Base-by-base conservation (phyloP, 2,113 vertebrate species). In the Hipposideros armiger region DNA sequence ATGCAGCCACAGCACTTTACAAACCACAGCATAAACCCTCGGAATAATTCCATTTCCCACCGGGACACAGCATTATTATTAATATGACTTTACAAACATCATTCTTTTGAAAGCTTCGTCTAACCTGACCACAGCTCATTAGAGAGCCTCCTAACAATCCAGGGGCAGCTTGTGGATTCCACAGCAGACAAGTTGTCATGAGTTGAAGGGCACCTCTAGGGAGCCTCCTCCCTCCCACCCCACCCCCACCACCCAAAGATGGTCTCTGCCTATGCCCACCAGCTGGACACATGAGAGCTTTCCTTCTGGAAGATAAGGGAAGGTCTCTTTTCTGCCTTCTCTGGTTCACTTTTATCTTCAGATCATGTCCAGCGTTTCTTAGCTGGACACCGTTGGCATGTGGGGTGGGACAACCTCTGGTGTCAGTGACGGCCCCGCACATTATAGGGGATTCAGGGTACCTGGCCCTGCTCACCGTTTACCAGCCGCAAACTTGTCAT, bases 391-490 rank as follows among this genome's bases (percentile, higher is more conserved):
- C 0, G 0, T 7, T n/a, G 24, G 9, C 47, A 32, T 13, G 6
- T 2, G 19, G 67, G 54, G 13, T 9, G 4, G 4, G 36, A 4
- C 6, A 3, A 0, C 30, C 7, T 19, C 54, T 52, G 81, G 26
- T 24, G 22, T 5, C 1, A 2, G 30, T 5, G 16, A 20, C 0
- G 0, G 9, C 2, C 45, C 28, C 1, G 1, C 1, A 9, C 4
- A 0, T 8, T 1, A 0, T 3, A 11, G 87, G 45, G n/a, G 3
- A 2, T 5, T 14, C 7, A 3, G 28, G 14, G 1, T 32, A 4
- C 22, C 11, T 3, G 78, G 67, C 26, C 17, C 45, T 45, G 11
- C 36, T 26, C 10, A 13, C 20, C 1, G 0, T 7, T 11, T 0
- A 0, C 32, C 14, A 32, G 15, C 30, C 0, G 15, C 13, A 4